phyloP scores from a whole-genome alignment of 2,888 invertebrate genomes.

The Nephrotoma appendiculata region DNA sequence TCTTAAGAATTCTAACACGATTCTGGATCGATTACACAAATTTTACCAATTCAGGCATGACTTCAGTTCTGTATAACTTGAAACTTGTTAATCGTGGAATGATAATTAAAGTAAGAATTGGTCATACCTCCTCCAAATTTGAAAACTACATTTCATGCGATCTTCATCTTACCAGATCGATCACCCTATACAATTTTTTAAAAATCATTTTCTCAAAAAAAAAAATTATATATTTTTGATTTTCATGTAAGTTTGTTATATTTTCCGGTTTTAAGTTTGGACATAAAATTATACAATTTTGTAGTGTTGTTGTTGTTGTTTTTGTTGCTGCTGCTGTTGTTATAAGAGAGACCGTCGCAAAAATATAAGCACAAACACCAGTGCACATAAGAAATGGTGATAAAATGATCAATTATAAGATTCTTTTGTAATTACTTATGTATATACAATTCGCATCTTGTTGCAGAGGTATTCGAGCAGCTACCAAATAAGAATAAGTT shows the following conservation, averaged over 20 bases:
- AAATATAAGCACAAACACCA: background rate
- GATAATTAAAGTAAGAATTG: background rate
- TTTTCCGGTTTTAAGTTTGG: background rate
- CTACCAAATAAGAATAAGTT: background rate
- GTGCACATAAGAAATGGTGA: background rate
- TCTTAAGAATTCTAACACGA: too few species aligned
- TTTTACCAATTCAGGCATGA: too few species aligned
- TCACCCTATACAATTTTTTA: background rate
- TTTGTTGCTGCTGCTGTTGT: background rate
- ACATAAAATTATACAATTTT: background rate
- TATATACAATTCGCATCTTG: background rate
- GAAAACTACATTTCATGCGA: background rate
- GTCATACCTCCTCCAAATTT: background rate
- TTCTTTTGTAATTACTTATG: background rate
- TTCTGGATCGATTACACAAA: too few species aligned
- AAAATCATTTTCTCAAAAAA: background rate
- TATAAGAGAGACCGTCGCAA: background rate
- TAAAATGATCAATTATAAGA: background rate
- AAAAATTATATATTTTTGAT: background rate
- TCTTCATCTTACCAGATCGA: background rate
- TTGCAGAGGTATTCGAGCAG: background rate
- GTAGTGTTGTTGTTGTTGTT: too few species aligned
- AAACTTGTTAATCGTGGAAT: background rate
- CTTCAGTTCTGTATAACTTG: too few species aligned
- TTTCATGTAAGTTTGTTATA: background rate